Conservation (phyloP, 2,888 invertebrate species). For the Thymelicus acteon region DNA sequence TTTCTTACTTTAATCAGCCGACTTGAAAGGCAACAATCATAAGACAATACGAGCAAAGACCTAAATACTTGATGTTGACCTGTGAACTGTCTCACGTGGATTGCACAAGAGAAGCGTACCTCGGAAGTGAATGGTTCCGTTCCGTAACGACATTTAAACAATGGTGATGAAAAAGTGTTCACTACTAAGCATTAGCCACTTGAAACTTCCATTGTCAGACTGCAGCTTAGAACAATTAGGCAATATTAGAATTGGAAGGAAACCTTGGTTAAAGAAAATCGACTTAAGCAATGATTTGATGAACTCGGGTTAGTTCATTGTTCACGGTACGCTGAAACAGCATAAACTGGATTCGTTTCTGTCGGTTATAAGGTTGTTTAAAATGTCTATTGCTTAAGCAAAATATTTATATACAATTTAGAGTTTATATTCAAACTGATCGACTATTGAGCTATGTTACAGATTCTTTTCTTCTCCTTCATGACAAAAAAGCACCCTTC, state of each 20-base stretch:
- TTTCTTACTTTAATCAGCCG: background rate
- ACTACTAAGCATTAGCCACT: slow-evolving; percentile 64
- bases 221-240: slow-evolving; percentile 72
- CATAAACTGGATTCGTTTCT: slow-evolving; percentile 27
- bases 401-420: background rate
- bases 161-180: slow-evolving; percentile 62
- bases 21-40: background rate
- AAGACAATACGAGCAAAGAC: slow-evolving; percentile 12
- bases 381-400: background rate
- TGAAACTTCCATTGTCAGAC: slow-evolving; percentile 66
- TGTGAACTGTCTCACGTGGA: slow-evolving; percentile 59
- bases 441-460: too few species aligned
- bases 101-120: slow-evolving; percentile 60
- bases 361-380: slow-evolving; percentile 12
- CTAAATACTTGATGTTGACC: slow-evolving; percentile 48
- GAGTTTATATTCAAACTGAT: too few species aligned
- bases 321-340: slow-evolving; percentile 24
- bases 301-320: slow-evolving; percentile 33
- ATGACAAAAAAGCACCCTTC: too few species aligned
- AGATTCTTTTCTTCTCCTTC: too few species aligned
- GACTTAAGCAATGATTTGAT: slow-evolving; percentile 37
- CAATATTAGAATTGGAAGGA: slow-evolving; percentile 66
- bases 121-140: slow-evolving; percentile 74
- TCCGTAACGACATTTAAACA: slow-evolving; percentile 59
- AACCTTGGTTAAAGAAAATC: slow-evolving; percentile 61